These are phyloP conservation scores for Iphiclides podalirius DNA, from an alignment of 2,888 invertebrate species.

Conservation along the genomic window DNA sequence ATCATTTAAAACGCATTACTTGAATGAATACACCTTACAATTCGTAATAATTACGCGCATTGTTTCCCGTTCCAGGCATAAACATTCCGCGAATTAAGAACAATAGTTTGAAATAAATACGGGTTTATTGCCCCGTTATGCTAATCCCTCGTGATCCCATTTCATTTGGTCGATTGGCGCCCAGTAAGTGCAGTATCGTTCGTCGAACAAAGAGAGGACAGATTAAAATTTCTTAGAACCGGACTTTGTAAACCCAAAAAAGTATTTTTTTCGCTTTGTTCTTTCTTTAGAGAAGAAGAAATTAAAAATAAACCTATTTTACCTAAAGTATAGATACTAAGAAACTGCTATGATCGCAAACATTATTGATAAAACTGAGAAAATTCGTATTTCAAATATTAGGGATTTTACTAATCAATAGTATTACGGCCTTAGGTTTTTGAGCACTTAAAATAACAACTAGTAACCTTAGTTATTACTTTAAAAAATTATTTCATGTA, in stretches of 20 bases:
- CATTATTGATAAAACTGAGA: too few species aligned
- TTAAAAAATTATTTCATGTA: too few species aligned
- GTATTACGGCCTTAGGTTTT: too few species aligned
- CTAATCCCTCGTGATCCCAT: conserved; percentile 13
- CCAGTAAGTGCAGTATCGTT: background rate
- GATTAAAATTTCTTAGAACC: conserved; percentile 5
- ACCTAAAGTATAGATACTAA: too few species aligned
- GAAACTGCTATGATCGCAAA: too few species aligned
- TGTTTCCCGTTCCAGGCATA: background rate
- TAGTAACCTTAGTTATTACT: too few species aligned
- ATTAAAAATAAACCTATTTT: too few species aligned
- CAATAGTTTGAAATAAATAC: background rate
- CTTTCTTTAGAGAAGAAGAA: too few species aligned
- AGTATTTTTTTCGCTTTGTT: too few species aligned
- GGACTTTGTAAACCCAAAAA: background rate
- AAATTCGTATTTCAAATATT: too few species aligned
- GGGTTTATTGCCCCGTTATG: conserved; percentile 4
- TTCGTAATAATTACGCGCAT: conserved; percentile 22
- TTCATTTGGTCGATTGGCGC: conserved; percentile 1
- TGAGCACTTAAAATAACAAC: too few species aligned
- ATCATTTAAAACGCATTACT: background rate
- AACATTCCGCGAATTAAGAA: conserved; percentile 1
- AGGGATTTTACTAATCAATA: too few species aligned
- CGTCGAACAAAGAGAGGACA: conserved; percentile 1
- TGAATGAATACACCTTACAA: background rate